A percentile compares a stretch with the other conserved stretches of the same genome.
Conservation (phyloP, 1,140 invertebrate species). For the Heliothis virescens region DNA sequence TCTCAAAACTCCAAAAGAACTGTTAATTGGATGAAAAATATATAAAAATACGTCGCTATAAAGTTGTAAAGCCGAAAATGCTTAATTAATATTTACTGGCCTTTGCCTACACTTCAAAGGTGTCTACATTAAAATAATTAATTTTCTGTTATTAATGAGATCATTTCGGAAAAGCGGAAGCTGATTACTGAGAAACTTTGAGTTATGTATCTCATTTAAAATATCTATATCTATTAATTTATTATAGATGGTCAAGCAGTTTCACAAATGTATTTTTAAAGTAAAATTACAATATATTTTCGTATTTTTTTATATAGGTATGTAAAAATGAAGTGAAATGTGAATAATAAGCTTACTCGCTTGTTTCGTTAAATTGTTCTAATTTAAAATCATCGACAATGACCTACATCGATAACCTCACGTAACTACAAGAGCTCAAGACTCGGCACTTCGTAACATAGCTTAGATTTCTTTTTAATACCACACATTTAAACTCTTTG, state of each 20-base stretch:
- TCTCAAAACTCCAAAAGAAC: slow-evolving; percentile 16
- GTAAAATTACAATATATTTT: too few relatives aligned
- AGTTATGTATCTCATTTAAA: slow-evolving; percentile 41
- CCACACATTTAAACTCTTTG: slow-evolving; percentile 76
- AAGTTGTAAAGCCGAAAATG: slow-evolving; percentile 36
- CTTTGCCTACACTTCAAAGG: slow-evolving; percentile 48
- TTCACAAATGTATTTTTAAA: too few relatives aligned
- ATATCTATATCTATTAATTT: slow-evolving; percentile 36
- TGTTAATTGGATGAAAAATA: slow-evolving; percentile 37
- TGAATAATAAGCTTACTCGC: too few relatives aligned
- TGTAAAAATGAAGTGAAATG: too few relatives aligned
- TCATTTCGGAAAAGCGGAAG: slow-evolving; percentile 43
- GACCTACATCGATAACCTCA: neutral
- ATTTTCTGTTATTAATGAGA: slow-evolving; percentile 47
- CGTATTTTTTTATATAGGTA: too few relatives aligned
- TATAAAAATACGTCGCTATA: slow-evolving; percentile 13
- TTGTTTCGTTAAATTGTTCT: neutral
- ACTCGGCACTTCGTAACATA: slow-evolving; percentile 72
- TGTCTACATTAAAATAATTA: slow-evolving; percentile 49
- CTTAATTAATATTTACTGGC: slow-evolving; percentile 49
- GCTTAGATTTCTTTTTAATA: slow-evolving; percentile 83
- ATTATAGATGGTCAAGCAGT: neutral
- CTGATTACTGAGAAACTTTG: slow-evolving; percentile 39
- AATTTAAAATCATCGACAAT: slow-evolving; percentile 6
- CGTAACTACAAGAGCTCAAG: slow-evolving; percentile 53